Percentiles rank a stretch among this genome's conserved stretches.
Conservation (phyloP, 2,888 invertebrate species). For the Microctonus brassicae region DNA sequence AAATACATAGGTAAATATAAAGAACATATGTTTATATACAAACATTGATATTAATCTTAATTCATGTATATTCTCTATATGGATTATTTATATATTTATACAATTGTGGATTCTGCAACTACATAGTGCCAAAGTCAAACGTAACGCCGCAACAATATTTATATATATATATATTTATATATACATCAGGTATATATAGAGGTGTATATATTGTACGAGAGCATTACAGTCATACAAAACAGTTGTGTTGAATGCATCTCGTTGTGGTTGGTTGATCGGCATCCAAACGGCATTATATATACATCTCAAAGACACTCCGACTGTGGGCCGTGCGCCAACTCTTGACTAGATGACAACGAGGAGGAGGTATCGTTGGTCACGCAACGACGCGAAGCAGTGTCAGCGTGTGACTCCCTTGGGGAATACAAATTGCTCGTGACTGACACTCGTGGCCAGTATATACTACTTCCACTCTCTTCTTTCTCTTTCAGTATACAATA, state of each 20-base stretch:
- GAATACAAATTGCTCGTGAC: conserved; percentile 27
- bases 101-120: neutral
- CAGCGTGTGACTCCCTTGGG: conserved; percentile 18
- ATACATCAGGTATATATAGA: too few relatives aligned
- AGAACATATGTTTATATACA: neutral
- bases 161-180: neutral
- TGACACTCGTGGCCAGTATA: conserved; percentile 23
- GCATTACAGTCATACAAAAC: too few relatives aligned
- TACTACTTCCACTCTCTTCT: neutral
- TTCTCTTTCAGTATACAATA: neutral
- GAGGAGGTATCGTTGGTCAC: conserved; percentile 8
- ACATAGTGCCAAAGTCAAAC: conserved; percentile 20
- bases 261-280: conserved; percentile 2
- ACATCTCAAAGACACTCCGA: conserved; percentile 26
- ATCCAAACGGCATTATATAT: neutral
- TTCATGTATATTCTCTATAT: neutral
- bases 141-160: neutral
- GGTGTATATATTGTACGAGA: too few relatives aligned
- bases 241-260: neutral
- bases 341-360: conserved; percentile 25
- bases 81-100: neutral
- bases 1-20: too few relatives aligned
- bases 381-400: conserved; percentile 5
- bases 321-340: neutral
- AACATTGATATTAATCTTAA: neutral